Percentiles rank a stretch among this genome's conserved stretches.
These are phyloP conservation scores for Drosophila lacertosa DNA, from an alignment of 1,140 invertebrate species.

Conservation along the genomic window DNA sequence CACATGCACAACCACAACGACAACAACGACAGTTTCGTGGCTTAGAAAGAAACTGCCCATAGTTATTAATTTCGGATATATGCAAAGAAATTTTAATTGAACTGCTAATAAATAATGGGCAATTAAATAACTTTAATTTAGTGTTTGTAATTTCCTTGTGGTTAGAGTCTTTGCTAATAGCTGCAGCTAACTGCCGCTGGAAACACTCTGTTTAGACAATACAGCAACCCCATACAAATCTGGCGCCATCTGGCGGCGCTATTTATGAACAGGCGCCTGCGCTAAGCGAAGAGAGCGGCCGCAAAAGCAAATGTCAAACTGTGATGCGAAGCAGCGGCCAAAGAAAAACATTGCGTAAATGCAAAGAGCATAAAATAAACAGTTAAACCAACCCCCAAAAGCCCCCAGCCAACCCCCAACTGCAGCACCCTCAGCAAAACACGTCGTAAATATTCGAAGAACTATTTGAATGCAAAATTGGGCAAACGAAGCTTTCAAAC, in stretches of 20 bases:
- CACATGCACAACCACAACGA: too few species aligned
- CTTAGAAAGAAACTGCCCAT: too few species aligned
- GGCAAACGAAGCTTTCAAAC: background rate
- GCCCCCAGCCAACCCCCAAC: constrained; percentile 19
- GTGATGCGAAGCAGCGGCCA: constrained; percentile 45
- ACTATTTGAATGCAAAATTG: background rate
- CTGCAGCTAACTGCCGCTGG: background rate
- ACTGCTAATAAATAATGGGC: too few species aligned
- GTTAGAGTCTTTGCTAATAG: background rate
- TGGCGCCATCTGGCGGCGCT: constrained; percentile 8
- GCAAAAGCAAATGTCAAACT: constrained; percentile 61
- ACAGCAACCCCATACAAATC: background rate
- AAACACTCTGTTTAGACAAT: background rate
- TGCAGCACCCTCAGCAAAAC: constrained; percentile 19
- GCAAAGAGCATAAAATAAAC: constrained; percentile 62
- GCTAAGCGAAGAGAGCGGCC: constrained; percentile 1
- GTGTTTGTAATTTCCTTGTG: background rate
- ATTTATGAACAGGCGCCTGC: constrained; percentile 9
- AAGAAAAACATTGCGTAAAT: constrained; percentile 30
- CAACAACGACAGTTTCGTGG: too few species aligned
- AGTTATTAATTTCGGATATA: too few species aligned
- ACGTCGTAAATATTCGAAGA: background rate
- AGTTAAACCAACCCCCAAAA: constrained; percentile 56
- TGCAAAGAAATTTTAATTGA: background rate
- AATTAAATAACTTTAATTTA: background rate